Conservation (phyloP, 1,140 invertebrate species). For the Paraescarpia echinospica region DNA sequence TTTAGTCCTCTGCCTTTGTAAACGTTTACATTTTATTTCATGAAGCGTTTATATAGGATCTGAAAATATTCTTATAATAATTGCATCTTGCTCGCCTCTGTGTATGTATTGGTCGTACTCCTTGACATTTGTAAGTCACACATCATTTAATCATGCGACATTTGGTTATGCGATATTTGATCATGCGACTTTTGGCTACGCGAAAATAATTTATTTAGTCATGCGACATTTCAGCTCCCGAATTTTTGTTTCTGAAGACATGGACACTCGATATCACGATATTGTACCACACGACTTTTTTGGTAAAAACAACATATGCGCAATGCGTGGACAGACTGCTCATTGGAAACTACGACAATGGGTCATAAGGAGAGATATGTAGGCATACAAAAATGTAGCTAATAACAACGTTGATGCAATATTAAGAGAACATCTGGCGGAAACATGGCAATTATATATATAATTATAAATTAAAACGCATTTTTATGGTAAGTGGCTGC, state of each 20-base stretch:
- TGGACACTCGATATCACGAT: not conserved
- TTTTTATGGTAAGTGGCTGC: not conserved
- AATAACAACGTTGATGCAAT: not conserved
- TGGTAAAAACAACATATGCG: not conserved
- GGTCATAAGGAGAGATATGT: not conserved
- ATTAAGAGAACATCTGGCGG: not conserved
- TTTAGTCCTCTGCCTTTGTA: not conserved
- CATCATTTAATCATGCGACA: no score
- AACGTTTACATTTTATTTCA: not conserved
- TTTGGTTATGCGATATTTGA: not conserved
- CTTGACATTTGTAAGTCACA: no score
- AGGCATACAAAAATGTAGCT: not conserved
- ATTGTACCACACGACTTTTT: not conserved
- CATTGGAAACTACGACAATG: not conserved
- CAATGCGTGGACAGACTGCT: not conserved
- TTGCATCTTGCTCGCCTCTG: no score
- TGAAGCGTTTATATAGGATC: not conserved
- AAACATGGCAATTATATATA: not conserved
- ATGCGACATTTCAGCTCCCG: not conserved
- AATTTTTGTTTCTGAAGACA: not conserved
- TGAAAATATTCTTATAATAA: no score
- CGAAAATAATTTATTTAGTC: not conserved
- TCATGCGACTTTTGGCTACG: not conserved
- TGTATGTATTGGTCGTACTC: no score
- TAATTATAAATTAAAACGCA: not conserved